Evolutionary conservation across 2,113 vertebrate genomes (phyloP).

Genomic region (Ailurus styani): DNA sequence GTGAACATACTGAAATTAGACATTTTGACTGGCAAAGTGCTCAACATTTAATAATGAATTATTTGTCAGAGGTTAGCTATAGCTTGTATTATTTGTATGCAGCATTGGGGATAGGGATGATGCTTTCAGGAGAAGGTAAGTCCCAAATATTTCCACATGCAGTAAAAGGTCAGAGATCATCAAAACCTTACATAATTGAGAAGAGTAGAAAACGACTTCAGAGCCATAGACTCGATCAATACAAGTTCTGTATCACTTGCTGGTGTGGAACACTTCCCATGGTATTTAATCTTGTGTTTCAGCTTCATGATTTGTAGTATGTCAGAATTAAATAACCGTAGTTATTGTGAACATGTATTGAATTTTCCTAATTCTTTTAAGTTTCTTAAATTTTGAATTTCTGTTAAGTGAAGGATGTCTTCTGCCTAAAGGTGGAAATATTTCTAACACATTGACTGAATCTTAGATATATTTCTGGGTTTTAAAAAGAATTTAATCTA

Average conservation of each 20-base stretch:
- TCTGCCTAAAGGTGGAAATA: neutral
- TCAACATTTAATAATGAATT: neutral
- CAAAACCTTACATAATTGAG: neutral
- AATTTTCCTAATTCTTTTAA: neutral
- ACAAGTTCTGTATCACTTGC: neutral
- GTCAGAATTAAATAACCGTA: neutral
- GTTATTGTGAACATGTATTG: neutral
- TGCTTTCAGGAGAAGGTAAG: neutral
- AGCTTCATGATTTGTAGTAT: neutral
- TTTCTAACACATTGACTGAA: neutral
- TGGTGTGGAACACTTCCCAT: neutral
- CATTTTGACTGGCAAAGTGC: neutral
- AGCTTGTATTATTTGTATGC: neutral
- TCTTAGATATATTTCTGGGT: neutral
- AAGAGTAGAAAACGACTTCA: neutral
- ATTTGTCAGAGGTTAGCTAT: neutral
- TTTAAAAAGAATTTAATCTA: conserved; percentile 16
- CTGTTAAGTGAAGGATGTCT: neutral
- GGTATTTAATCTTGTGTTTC: neutral
- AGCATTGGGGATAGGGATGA: neutral
- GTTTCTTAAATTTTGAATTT: conserved; percentile 9
- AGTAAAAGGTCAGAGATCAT: neutral
- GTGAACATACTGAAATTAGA: neutral
- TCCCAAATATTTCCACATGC: neutral
- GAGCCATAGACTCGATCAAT: neutral